These are phyloP conservation scores for Pherbina coryleti DNA, from an alignment of 2,888 invertebrate species.

Conservation along the genomic window DNA sequence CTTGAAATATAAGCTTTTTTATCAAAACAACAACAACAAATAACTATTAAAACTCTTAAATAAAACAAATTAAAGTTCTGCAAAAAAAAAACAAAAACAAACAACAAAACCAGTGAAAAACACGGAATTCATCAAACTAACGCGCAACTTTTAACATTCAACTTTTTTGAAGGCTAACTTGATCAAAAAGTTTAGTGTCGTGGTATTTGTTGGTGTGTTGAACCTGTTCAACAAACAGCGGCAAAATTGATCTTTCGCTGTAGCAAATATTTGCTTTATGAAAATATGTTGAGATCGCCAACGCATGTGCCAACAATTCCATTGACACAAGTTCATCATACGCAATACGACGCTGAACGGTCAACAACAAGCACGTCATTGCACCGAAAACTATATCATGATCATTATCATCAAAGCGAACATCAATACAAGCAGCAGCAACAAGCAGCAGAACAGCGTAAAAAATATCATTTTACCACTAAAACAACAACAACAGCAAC, in stretches of 20 bases:
- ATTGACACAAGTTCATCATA: constrained; percentile 27
- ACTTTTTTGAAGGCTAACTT: too few relatives aligned
- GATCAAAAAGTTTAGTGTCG: too few relatives aligned
- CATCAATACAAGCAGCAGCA: not conserved
- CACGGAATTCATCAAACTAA: too few relatives aligned
- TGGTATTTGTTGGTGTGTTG: too few relatives aligned
- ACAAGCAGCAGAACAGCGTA: not conserved
- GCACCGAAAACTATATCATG: constrained; percentile 27
- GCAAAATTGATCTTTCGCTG: not conserved
- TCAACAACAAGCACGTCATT: not conserved
- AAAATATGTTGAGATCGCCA: constrained; percentile 71
- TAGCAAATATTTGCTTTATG: constrained; percentile 25
- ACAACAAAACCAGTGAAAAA: too few relatives aligned
- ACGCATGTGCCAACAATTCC: constrained; percentile 58
- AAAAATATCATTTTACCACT: not conserved
- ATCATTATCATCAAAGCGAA: constrained; percentile 11
- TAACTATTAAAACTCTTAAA: too few relatives aligned
- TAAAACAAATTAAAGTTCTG: too few relatives aligned
- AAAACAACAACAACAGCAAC: constrained; percentile 7
- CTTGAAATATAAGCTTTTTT: too few relatives aligned
- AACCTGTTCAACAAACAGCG: too few relatives aligned
- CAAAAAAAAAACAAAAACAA: too few relatives aligned
- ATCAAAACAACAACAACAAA: too few relatives aligned
- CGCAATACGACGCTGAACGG: constrained; percentile 24
- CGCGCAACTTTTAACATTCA: too few relatives aligned